Percentiles rank a stretch among this genome's conserved stretches.
phyloP scores from a whole-genome alignment of 2,113 vertebrate genomes.

The Brachirus orientalis region DNA sequence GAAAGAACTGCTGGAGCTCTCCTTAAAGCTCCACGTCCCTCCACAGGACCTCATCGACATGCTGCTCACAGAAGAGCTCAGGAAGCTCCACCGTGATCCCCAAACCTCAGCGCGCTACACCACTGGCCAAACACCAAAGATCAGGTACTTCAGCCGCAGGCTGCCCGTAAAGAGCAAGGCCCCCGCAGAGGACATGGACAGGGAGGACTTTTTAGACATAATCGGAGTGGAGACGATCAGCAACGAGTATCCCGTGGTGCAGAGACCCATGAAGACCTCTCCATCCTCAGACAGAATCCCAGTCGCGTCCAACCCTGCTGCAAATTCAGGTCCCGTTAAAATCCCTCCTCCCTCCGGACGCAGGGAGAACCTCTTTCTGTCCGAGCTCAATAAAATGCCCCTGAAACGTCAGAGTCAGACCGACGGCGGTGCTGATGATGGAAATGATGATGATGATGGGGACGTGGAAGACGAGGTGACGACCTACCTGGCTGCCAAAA shows the following conservation, averaged over 20 bases:
- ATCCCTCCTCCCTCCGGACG: slow-evolving; percentile 76
- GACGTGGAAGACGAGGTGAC: slow-evolving; percentile 91
- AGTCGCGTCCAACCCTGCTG: slow-evolving; percentile 70
- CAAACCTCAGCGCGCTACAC: slow-evolving; percentile 78
- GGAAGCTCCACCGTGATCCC: slow-evolving; percentile 84
- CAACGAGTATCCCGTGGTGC: slow-evolving; percentile 86
- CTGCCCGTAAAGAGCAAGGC: slow-evolving; percentile 84
- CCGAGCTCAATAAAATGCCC: slow-evolving; percentile 85
- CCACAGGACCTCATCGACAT: slow-evolving; percentile 96
- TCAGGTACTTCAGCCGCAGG: slow-evolving; percentile 85
- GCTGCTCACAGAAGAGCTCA: slow-evolving; percentile 89
- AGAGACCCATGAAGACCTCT: slow-evolving; percentile 83
- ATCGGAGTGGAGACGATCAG: slow-evolving; percentile 88
- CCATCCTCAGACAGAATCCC: slow-evolving; percentile 79
- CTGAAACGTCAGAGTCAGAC: slow-evolving; percentile 80
- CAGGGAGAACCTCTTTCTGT: slow-evolving; percentile 82
- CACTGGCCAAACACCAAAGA: slow-evolving; percentile 83
- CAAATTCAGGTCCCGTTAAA: slow-evolving; percentile 54
- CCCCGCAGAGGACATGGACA: slow-evolving; percentile 87
- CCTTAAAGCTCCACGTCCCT: slow-evolving; percentile 94
- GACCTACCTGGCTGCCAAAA: slow-evolving; percentile 89
- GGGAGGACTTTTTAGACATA: slow-evolving; percentile 93
- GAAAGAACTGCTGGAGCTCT: slow-evolving; percentile 92
- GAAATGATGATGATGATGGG: slow-evolving; percentile 79
- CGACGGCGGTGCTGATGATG: slow-evolving; percentile 63